Evolutionary conservation across 2,888 invertebrate species (phyloP).

Genomic region (Boloria euphrosyne): DNA sequence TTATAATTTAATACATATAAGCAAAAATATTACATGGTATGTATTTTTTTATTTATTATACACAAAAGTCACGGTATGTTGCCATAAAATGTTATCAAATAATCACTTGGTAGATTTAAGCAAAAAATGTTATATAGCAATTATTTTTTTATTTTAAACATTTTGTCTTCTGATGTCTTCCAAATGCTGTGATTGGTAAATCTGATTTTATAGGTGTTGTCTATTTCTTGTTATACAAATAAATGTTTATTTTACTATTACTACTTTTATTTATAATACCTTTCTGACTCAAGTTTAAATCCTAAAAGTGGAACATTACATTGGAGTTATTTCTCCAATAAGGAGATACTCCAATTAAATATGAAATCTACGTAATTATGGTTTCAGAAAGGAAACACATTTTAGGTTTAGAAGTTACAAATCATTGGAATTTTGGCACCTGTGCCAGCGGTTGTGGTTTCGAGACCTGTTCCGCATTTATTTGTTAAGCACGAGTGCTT

Average conservation of each 20-base stretch:
- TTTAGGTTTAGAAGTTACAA: no score
- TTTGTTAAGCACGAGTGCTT: no score
- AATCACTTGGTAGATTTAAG: slow-evolving; percentile 39
- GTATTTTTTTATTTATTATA: slow-evolving; percentile 58
- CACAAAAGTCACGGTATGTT: slow-evolving; percentile 86
- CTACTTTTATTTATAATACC: slow-evolving; percentile 28
- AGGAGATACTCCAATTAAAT: no score
- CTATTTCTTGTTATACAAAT: slow-evolving; percentile 27
- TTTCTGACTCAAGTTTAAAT: no score
- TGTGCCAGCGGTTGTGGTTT: no score
- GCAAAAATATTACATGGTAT: slow-evolving; percentile 41
- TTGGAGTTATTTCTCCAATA: no score
- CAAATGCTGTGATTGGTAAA: slow-evolving; percentile 31
- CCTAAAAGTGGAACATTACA: no score
- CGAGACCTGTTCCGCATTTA: no score
- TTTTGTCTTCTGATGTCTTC: slow-evolving; percentile 34
- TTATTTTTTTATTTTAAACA: slow-evolving; percentile 38
- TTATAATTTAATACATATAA: slow-evolving; percentile 36
- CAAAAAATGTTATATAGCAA: slow-evolving; percentile 40
- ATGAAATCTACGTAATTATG: no score
- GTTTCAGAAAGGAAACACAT: no score
- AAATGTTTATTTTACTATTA: slow-evolving; percentile 22
- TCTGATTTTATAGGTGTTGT: slow-evolving; percentile 23
- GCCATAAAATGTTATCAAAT: slow-evolving; percentile 15
- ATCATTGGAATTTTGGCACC: no score